These are phyloP conservation scores for Quadriops clusia DNA, from an alignment of 2,888 invertebrate species.

Conservation along the genomic window DNA sequence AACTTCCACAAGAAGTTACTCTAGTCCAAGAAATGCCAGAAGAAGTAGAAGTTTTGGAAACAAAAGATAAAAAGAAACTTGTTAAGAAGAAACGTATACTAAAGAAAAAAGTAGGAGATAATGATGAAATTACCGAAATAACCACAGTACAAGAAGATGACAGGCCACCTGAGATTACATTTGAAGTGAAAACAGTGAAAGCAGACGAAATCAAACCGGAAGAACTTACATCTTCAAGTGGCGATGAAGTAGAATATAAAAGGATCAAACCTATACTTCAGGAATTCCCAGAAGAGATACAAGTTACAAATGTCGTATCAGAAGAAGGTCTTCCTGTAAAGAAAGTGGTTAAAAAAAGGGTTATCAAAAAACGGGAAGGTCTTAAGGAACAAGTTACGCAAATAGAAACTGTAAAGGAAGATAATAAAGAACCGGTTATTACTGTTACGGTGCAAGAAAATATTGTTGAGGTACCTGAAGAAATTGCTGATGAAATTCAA, in stretches of 20 bases:
- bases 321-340: slow-evolving; percentile 27
- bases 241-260: slow-evolving; percentile 12
- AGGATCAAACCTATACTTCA: slow-evolving; percentile 17
- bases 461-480: slow-evolving; percentile 14
- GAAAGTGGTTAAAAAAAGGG: slow-evolving; percentile 20
- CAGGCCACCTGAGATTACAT: slow-evolving; percentile 25
- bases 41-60: slow-evolving; percentile 26
- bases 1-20: slow-evolving; percentile 14
- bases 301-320: slow-evolving; percentile 28
- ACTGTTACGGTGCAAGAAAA: slow-evolving; percentile 25
- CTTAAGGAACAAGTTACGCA: slow-evolving; percentile 26
- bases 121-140: slow-evolving; percentile 30
- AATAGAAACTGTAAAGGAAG: slow-evolving; percentile 26
- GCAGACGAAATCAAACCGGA: slow-evolving; percentile 12
- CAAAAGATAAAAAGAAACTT: slow-evolving; percentile 20
- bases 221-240: slow-evolving; percentile 12
- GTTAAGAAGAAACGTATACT: slow-evolving; percentile 35
- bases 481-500: slow-evolving; percentile 8
- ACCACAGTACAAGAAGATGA: slow-evolving; percentile 28
- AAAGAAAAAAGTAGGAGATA: slow-evolving; percentile 28
- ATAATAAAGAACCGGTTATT: slow-evolving; percentile 27
- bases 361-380: slow-evolving; percentile 15
- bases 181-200: slow-evolving; percentile 15
- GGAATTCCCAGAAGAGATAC: slow-evolving; percentile 21
- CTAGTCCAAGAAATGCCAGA: slow-evolving; percentile 29